phyloP scores from a whole-genome alignment of 2,113 vertebrate genomes.

The Nansenia antarctica region DNA sequence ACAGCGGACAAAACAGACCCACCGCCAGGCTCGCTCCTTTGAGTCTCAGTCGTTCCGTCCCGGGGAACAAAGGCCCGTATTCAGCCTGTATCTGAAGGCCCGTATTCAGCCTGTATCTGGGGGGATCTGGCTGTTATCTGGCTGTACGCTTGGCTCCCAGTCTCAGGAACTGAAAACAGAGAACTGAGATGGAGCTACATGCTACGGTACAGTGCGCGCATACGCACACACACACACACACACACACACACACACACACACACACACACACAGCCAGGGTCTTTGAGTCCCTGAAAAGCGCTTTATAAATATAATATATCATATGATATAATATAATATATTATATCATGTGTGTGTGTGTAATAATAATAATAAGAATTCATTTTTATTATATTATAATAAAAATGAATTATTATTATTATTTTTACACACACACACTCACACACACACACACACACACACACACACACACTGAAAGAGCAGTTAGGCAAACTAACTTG shows the following conservation, averaged over 20 bases:
- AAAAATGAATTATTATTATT: no score
- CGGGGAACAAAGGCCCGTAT: neutral
- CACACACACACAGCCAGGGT: no score
- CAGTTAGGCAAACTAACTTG: conserved; percentile 44
- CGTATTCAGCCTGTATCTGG: no score
- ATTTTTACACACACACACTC: neutral
- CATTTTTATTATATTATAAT: no score
- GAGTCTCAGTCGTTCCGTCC: neutral
- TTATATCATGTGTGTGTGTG: no score
- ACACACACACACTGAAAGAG: conserved; percentile 7
- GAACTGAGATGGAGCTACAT: neutral
- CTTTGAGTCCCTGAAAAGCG: no score
- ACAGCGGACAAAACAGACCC: neutral
- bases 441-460: neutral
- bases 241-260: no score
- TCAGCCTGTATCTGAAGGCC: no score
- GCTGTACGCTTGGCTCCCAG: neutral
- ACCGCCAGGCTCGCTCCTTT: neutral
- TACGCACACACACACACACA: neutral
- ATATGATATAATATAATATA: no score
- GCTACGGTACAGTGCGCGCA: neutral
- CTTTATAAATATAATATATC: no score
- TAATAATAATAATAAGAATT: no score
- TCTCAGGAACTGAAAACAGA: neutral
- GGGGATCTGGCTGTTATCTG: neutral